phyloP scores from a whole-genome alignment of 2,113 vertebrate genomes.

The Sciurus niger region DNA sequence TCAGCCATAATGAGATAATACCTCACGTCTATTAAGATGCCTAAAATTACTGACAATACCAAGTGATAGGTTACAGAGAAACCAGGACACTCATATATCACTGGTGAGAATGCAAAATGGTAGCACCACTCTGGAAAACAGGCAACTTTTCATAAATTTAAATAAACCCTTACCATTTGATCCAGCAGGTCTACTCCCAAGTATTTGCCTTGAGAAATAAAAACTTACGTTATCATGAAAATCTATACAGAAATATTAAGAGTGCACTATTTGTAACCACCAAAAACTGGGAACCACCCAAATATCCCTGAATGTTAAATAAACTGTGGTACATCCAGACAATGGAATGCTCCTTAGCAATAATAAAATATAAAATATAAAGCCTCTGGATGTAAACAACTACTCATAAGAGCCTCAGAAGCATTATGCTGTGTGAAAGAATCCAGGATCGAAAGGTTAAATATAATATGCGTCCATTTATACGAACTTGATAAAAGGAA shows the following conservation, averaged over 20 bases:
- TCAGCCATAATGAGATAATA: neutral
- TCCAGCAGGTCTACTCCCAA: neutral
- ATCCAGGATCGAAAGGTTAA: neutral
- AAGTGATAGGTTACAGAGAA: neutral
- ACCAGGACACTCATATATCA: neutral
- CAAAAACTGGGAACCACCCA: slow-evolving; percentile 2
- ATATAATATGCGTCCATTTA: neutral
- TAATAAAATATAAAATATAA: neutral
- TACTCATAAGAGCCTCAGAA: neutral
- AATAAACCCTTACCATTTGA: neutral
- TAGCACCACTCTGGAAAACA: neutral
- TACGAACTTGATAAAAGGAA: neutral
- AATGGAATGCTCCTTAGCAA: neutral
- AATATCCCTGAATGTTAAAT: neutral
- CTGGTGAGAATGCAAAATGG: neutral
- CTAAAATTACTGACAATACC: neutral
- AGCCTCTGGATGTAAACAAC: neutral
- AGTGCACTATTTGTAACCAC: neutral
- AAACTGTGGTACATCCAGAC: neutral
- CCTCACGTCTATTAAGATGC: neutral
- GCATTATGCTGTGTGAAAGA: neutral
- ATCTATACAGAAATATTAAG: neutral
- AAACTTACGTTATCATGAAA: neutral
- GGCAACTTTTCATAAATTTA: neutral
- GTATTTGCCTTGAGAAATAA: neutral